phyloP scores from a whole-genome alignment of 2,113 vertebrate genomes.

The Philantomba maxwellii region DNA sequence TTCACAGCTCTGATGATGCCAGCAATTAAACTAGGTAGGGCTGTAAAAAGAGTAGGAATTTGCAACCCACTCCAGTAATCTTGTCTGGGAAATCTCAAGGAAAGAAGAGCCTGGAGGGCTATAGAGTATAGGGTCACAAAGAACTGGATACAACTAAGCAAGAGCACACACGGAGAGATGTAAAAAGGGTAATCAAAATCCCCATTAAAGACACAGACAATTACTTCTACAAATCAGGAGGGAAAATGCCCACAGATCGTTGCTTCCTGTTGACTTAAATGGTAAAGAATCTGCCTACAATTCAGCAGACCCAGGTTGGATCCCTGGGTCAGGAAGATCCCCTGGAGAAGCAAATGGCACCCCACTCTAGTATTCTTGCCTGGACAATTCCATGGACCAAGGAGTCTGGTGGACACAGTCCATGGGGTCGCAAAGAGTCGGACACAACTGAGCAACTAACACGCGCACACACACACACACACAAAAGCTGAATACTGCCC shows the following conservation, averaged over 20 bases:
- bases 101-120: background rate
- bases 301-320: background rate
- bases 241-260: background rate
- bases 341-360: background rate
- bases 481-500: background rate
- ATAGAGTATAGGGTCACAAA: background rate
- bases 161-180: background rate
- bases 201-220: background rate
- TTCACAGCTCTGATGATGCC: background rate
- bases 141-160: background rate
- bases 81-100: background rate
- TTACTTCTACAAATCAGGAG: background rate
- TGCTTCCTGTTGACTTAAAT: background rate
- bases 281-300: background rate
- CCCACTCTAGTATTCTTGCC: background rate
- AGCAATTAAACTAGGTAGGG: background rate
- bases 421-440: background rate
- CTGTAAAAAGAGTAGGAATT: background rate
- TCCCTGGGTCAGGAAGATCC: background rate
- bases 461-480: background rate
- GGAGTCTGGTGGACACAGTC: background rate
- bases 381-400: background rate
- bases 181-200: background rate
- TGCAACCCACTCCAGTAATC: background rate
- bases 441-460: background rate